phyloP scores from a whole-genome alignment of 30 jellyfish, hydroid and myxozoan species.

The Nemopilema nomurai region DNA sequence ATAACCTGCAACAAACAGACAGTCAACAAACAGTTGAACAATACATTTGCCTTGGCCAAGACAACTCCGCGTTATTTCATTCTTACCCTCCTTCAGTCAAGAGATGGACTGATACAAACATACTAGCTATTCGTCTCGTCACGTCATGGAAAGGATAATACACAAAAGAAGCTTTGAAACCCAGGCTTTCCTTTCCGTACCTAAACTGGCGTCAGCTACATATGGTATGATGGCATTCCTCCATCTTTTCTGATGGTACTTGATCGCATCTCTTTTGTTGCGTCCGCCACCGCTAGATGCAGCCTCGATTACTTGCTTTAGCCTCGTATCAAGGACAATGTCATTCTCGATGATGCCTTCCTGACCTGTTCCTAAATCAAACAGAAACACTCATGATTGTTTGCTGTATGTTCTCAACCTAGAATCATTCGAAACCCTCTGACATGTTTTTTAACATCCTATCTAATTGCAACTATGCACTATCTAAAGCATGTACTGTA shows the following conservation, averaged over 20 bases:
- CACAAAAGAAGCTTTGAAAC: not conserved
- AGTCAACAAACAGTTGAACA: no score
- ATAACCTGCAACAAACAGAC: slow-evolving; percentile 1
- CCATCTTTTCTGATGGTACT: slow-evolving; percentile 51
- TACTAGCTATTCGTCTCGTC: no score
- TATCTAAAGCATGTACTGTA: no score
- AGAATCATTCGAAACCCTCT: no score
- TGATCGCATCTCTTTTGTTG: slow-evolving; percentile 42
- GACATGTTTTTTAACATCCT: no score
- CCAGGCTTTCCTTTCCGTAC: not conserved
- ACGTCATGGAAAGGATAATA: no score
- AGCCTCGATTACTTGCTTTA: slow-evolving; percentile 12
- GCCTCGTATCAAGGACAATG: slow-evolving; percentile 10
- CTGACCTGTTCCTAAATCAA: not conserved
- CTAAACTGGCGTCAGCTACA: slow-evolving; percentile 19
- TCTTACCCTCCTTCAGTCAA: no score
- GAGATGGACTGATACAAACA: no score
- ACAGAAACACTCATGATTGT: not conserved
- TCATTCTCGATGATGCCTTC: slow-evolving; percentile 30
- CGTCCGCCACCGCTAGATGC: slow-evolving; percentile 15
- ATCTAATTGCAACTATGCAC: no score
- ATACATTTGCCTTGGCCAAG: no score
- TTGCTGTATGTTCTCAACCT: no score
- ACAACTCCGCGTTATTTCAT: no score
- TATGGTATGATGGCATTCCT: slow-evolving; percentile 45